phyloP scores from a whole-genome alignment of 2,888 invertebrate genomes.

The Cephus rjabovi region DNA sequence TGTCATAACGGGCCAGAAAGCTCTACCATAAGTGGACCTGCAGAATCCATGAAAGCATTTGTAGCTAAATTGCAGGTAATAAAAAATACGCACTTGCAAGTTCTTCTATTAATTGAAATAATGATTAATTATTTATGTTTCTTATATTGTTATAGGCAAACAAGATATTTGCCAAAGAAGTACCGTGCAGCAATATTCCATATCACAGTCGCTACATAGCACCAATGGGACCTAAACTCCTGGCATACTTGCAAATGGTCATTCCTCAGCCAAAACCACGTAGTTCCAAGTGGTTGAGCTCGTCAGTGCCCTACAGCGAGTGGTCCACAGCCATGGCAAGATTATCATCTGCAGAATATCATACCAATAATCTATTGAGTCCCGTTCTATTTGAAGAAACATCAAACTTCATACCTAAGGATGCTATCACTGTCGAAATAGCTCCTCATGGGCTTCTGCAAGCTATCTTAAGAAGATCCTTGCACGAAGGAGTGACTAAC shows the following conservation, averaged over 20 bases:
- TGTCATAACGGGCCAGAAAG: constrained; percentile 90
- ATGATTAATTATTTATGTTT: not conserved
- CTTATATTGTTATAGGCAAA: constrained; percentile 68
- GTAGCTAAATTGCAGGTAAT: constrained; percentile 71
- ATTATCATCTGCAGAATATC: constrained; percentile 86
- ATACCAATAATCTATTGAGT: constrained; percentile 85
- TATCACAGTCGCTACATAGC: constrained; percentile 89
- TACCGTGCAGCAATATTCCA: constrained; percentile 88
- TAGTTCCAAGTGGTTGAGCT: constrained; percentile 85
- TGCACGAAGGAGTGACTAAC: constrained; percentile 78
- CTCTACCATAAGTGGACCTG: constrained; percentile 91
- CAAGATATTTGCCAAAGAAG: constrained; percentile 84
- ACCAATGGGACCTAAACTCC: constrained; percentile 76
- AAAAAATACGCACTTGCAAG: not conserved
- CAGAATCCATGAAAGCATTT: constrained; percentile 75
- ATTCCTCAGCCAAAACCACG: constrained; percentile 77
- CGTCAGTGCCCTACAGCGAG: constrained; percentile 78
- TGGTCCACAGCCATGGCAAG: constrained; percentile 78
- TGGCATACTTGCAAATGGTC: constrained; percentile 74
- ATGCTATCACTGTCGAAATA: constrained; percentile 88
- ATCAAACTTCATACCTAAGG: constrained; percentile 79
- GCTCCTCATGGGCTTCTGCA: constrained; percentile 92
- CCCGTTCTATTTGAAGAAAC: constrained; percentile 83
- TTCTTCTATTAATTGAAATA: not conserved
- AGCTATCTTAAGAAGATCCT: constrained; percentile 84